These are phyloP conservation scores for Botia almorhae DNA, from an alignment of 2,797 vertebrate species.

Conservation along the genomic window DNA sequence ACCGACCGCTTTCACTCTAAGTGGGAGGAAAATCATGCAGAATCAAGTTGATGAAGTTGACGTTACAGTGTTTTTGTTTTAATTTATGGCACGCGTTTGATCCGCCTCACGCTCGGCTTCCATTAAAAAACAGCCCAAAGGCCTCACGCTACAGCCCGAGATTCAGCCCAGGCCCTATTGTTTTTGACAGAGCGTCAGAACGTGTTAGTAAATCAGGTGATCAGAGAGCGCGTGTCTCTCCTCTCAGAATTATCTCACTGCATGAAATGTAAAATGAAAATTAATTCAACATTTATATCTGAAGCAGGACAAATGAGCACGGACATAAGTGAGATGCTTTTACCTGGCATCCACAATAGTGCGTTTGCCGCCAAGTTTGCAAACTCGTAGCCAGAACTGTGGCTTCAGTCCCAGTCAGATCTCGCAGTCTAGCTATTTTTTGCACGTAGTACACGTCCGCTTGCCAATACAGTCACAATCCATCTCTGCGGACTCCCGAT, in stretches of 20 bases:
- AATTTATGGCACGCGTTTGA: constrained; percentile 51
- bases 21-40: constrained; percentile 46
- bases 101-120: constrained; percentile 50
- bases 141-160: constrained; percentile 50
- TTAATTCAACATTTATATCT: constrained; percentile 57
- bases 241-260: constrained; percentile 54
- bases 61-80: constrained; percentile 53
- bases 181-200: constrained; percentile 60
- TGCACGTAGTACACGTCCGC: neutral
- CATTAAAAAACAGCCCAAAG: constrained; percentile 57
- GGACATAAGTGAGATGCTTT: constrained; percentile 41
- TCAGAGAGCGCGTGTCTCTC: constrained; percentile 47
- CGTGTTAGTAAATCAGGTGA: constrained; percentile 61
- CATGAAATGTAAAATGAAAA: constrained; percentile 55
- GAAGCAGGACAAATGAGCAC: constrained; percentile 51
- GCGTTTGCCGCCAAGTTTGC: constrained; percentile 36
- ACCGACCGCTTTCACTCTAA: constrained; percentile 45
- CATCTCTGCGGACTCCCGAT: neutral
- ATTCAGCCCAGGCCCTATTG: constrained; percentile 52
- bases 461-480: constrained; percentile 6
- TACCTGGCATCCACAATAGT: constrained; percentile 32
- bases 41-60: constrained; percentile 50
- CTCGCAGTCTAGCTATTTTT: neutral
- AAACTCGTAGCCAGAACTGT: constrained; percentile 32
- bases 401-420: constrained; percentile 3